Percentiles rank a stretch among this genome's conserved stretches.
phyloP scores from a whole-genome alignment of 2,797 vertebrate genomes.

The Onychomys arenicola region DNA sequence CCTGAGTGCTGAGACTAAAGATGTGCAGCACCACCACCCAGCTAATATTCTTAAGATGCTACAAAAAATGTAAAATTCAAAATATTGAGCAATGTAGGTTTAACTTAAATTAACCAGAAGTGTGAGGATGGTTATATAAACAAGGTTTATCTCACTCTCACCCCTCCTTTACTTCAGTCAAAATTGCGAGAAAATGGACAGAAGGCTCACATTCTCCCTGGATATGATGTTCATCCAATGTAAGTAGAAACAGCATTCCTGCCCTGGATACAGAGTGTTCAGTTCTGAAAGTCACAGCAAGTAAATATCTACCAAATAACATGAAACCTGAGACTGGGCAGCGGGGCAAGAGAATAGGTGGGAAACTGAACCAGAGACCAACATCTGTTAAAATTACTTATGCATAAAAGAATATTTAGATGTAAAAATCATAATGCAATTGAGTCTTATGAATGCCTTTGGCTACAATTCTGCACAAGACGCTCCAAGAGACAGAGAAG shows the following conservation, averaged over 20 bases:
- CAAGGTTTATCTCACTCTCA: background rate
- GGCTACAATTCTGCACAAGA: background rate
- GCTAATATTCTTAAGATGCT: background rate
- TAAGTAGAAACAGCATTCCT: background rate
- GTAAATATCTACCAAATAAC: background rate
- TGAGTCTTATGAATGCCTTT: slow-evolving; percentile 26
- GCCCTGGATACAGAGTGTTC: background rate
- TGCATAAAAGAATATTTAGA: slow-evolving; percentile 20
- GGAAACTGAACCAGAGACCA: slow-evolving; percentile 21
- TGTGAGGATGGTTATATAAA: background rate
- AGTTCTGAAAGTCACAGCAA: background rate
- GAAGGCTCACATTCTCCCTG: background rate
- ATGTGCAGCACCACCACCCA: accelerated
- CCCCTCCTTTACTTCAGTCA: background rate
- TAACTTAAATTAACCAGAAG: slow-evolving; percentile 37
- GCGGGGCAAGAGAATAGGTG: background rate
- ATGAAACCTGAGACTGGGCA: background rate
- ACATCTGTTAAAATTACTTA: slow-evolving; percentile 20
- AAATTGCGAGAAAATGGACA: background rate
- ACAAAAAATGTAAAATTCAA: slow-evolving; percentile 27
- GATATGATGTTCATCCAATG: background rate
- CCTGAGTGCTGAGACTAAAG: background rate
- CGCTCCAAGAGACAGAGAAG: background rate
- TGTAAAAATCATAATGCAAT: background rate
- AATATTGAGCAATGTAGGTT: background rate